These are phyloP conservation scores for Chlorocebus sabaeus DNA, from an alignment of 2,113 vertebrate species.

Conservation along the genomic window DNA sequence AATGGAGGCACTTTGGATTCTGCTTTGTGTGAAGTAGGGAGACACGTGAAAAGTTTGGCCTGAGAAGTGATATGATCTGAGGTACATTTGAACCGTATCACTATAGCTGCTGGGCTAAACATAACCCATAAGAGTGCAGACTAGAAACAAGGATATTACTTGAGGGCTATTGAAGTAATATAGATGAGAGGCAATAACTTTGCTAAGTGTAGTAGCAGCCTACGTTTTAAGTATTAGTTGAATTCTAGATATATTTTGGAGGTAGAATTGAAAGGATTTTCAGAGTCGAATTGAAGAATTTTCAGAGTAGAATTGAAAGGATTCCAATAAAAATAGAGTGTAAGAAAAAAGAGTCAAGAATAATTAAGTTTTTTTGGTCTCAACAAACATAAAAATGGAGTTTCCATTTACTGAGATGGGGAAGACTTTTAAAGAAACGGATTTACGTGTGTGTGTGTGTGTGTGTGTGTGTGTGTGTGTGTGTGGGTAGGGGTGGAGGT, in stretches of 20 bases:
- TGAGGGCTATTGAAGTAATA: background rate
- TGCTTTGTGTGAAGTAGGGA: background rate
- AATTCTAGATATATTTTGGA: background rate
- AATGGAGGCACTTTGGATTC: background rate
- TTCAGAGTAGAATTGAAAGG: background rate
- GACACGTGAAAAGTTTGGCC: background rate
- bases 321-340: background rate
- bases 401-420: background rate
- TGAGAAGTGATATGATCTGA: background rate
- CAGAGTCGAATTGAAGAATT: too few species aligned
- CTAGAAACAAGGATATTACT: background rate
- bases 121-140: background rate
- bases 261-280: background rate
- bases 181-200: background rate
- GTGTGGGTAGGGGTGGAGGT: background rate
- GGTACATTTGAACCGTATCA: background rate
- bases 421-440: background rate
- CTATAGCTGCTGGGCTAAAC: background rate
- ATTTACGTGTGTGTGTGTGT: background rate
- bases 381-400: slow-evolving; percentile 1
- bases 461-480: background rate
- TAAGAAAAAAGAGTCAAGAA: background rate
- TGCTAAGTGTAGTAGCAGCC: background rate
- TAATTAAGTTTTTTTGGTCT: background rate
- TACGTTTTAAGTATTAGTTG: background rate